Base-by-base conservation (phyloP, 2,797 vertebrate species). In the Argentina silus region DNA sequence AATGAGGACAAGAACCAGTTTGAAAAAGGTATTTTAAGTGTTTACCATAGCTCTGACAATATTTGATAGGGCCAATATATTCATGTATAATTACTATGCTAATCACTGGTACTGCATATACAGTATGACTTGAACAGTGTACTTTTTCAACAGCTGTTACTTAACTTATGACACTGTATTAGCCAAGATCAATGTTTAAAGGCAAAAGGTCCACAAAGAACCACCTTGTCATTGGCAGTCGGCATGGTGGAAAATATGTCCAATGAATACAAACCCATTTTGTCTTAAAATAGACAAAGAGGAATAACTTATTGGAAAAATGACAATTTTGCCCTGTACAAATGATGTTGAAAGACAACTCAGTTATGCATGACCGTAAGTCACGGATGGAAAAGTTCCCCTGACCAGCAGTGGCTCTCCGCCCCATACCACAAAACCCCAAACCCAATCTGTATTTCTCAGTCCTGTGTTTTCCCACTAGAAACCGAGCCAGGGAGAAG, bases 401-500 rank as follows among this genome's bases (percentile, higher is more conserved):
- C 60, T 74, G 50, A 47, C 23, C 45, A n/a, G 42, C 65, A 11
- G 53, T 42, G 70, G 48, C 72, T 67, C 12, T 44, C 43, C 44
- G 27, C 68, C 56, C 50, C 21, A 23, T 51, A 21, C n/a, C 59
- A 55, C 10, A 56, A 70, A 56, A 57, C 50, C 43, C 56, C 59
- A 15, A 71, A n/a, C n/a, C 56, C 27, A 36, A 36, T 67, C 72
- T 75, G 11, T 27, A 48, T 14, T 21, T 45, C 36, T 12, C 17
- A 44, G 42, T n/a, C 62, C 45, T 6, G n/a, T 65, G 17, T 47
- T 19, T 17, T 65, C 65, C 56, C 9, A 64, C 1, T 42, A 69
- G 67, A 74, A 66, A 44, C 36, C 5, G 48, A 67, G 50, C 66
- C 78, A 77, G 47, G 45, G 45, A 50, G 17, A 56, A 19, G 53